Evolutionary conservation across 2,888 invertebrate species (phyloP), one percentile per base, ranked within the genome.

Genomic region (Eulithis testata): DNA sequence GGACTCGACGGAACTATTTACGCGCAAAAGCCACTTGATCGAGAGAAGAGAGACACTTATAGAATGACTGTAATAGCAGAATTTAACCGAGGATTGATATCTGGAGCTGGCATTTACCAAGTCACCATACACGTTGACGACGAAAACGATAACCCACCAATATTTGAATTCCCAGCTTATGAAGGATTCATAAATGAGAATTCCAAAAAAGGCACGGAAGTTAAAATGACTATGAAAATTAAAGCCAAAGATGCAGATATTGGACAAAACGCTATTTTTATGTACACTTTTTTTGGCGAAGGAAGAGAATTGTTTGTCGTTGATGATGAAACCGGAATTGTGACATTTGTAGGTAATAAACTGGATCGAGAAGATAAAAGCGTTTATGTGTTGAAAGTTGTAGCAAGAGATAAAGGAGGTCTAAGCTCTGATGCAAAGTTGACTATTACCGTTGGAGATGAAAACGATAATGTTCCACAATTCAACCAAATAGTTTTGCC

Each of bases 101-200:
- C 95, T 69, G 95, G 95, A 7, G 95, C 96, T 56, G 96, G 96
- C 2, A 95, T 97, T 63, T 97, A 96, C 80, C 97, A 97, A 94
- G 96, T 97, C 0, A 96, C 95, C 11, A 94, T 98, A 40, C 92
- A 95, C 61, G 97, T 98, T 0, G 96, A 97, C 67, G 98, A 98
- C 80, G 97, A 97, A 68, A 98, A 98, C 79, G 98, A 98, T 79
- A 97, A 97, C 78, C 94, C 97, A 4, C 98, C 98, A 0, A 86
- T 95, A 64, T 98, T 98, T 83, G 95, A 96, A 71, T 88, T 94
- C 11, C 81, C 94, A 0, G 84, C 92, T 0, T 98, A 97, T 81
- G 96, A 97, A 76, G 97, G 97, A 1, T 93, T 94, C 67, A 95
- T 98, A 12, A 88, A 91, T 51, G 98, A 98, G 89, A 97, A 98